Evolutionary conservation across 1,140 invertebrate species (phyloP).

Genomic region (Drosophila quadrilineata): DNA sequence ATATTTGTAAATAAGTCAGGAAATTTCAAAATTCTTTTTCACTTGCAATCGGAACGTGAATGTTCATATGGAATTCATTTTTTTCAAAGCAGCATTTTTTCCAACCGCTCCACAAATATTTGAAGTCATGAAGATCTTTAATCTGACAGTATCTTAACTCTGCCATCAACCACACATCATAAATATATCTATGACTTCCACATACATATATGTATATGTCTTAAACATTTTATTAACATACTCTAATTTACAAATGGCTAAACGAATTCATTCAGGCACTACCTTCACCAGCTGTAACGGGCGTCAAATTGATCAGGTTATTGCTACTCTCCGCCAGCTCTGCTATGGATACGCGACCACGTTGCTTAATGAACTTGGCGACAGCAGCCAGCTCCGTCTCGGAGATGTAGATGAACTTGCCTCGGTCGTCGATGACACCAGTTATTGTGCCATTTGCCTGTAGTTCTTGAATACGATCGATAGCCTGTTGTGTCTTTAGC

Average conservation of each 20-base stretch:
- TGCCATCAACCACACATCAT: too few relatives aligned
- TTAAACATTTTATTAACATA: too few relatives aligned
- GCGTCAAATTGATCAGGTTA: constrained; percentile 92
- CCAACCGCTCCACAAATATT: too few relatives aligned
- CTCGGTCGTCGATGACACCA: constrained; percentile 99
- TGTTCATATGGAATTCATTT: too few relatives aligned
- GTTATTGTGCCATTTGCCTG: constrained; percentile 90
- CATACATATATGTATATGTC: constrained; percentile 37
- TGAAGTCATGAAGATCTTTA: too few relatives aligned
- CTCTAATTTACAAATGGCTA: constrained; percentile 51
- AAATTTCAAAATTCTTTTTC: too few relatives aligned
- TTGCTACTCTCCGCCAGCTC: constrained; percentile 98
- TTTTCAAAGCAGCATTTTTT: too few relatives aligned
- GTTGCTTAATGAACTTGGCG: constrained; percentile 97
- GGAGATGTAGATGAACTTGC: constrained; percentile 99
- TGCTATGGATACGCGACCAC: constrained; percentile 95
- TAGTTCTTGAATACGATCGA: constrained; percentile 93
- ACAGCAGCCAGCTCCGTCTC: constrained; percentile 94
- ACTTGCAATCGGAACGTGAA: too few relatives aligned
- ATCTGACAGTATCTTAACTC: too few relatives aligned
- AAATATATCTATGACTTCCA: constrained; percentile 17
- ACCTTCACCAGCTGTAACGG: constrained; percentile 74
- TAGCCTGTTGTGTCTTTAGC: constrained; percentile 94
- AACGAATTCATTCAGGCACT: constrained; percentile 47
- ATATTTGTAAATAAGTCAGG: too few relatives aligned